Evolutionary conservation across 2,113 vertebrate species (phyloP).

Genomic region (Tachycineta bicolor): DNA sequence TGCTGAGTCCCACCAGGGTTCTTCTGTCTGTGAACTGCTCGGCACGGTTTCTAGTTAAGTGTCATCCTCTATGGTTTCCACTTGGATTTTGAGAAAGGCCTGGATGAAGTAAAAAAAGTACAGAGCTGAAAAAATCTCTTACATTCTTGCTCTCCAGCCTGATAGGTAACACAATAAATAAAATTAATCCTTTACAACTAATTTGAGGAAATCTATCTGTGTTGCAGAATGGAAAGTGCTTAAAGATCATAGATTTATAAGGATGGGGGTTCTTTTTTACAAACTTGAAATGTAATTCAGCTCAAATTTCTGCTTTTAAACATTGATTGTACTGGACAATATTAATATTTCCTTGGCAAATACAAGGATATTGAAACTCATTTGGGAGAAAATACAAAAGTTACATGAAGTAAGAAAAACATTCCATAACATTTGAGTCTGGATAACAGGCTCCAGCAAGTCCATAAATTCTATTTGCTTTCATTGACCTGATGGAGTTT

Average conservation of each 20-base stretch:
- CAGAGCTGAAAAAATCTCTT: background rate
- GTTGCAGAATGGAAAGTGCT: background rate
- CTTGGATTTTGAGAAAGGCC: background rate
- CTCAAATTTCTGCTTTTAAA: background rate
- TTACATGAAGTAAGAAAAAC: constrained; percentile 59
- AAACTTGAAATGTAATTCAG: background rate
- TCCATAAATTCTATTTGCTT: constrained; percentile 49
- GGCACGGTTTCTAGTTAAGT: background rate
- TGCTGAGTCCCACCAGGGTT: fast-evolving
- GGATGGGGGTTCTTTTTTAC: background rate
- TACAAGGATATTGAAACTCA: constrained; percentile 34
- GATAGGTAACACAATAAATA: background rate
- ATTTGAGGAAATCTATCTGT: background rate
- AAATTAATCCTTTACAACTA: background rate
- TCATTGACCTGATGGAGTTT: constrained; percentile 30
- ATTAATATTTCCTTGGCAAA: constrained; percentile 18
- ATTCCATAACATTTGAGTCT: constrained; percentile 3
- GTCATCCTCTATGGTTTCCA: background rate
- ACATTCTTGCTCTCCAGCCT: background rate
- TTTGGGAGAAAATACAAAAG: constrained; percentile 47
- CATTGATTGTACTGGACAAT: background rate
- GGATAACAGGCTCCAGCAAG: constrained; percentile 38
- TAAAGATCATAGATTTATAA: background rate
- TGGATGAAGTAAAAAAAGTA: background rate
- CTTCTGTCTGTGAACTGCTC: background rate